phyloP scores from a whole-genome alignment of 2,113 vertebrate species.

The Heteronetta atricapilla region DNA sequence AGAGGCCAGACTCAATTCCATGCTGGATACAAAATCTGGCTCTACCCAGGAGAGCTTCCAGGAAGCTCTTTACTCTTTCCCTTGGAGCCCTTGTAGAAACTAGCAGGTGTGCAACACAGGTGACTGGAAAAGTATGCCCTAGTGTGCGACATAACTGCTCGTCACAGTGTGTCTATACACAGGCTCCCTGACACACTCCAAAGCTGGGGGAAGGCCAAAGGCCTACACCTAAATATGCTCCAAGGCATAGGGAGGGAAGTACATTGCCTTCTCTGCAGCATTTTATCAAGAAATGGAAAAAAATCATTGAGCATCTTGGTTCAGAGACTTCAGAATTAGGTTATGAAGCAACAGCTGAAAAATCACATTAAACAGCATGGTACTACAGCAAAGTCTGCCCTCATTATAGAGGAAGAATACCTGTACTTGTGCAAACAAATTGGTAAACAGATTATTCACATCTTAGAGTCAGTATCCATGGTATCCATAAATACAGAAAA shows the following conservation, averaged over 20 bases:
- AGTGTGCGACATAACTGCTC: neutral
- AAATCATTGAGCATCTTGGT: neutral
- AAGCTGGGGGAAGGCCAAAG: neutral
- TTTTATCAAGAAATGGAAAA: neutral
- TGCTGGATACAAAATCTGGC: neutral
- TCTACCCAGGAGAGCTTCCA: neutral
- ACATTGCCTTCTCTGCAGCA: neutral
- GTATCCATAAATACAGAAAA: neutral
- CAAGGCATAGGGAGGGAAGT: neutral
- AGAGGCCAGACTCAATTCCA: neutral
- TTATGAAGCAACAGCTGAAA: neutral
- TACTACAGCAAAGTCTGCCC: neutral
- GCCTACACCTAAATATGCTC: neutral
- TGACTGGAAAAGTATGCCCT: neutral
- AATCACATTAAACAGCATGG: neutral
- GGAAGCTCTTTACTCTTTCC: neutral
- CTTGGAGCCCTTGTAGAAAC: neutral
- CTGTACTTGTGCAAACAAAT: neutral
- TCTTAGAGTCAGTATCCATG: neutral
- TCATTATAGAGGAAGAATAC: neutral
- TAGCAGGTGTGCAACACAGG: neutral
- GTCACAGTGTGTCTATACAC: no score
- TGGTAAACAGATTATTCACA: neutral
- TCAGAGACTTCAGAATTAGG: neutral
- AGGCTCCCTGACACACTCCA: neutral